Evolutionary conservation across 2,113 vertebrate genomes (phyloP).

Genomic region (Noturus placidus): DNA sequence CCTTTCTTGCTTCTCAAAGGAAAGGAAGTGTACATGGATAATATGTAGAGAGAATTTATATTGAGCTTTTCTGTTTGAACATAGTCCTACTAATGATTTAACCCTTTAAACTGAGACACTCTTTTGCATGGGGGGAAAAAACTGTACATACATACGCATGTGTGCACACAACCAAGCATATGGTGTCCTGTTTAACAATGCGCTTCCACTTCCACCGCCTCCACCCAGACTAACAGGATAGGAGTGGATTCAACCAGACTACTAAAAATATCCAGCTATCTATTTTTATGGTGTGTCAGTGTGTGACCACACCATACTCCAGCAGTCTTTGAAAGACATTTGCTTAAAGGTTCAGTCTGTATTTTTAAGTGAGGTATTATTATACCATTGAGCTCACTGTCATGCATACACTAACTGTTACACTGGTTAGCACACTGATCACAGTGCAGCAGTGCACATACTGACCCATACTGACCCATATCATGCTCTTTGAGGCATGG

Average conservation of each 20-base stretch:
- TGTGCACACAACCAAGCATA: background rate
- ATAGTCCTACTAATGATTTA: background rate
- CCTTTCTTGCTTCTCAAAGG: background rate
- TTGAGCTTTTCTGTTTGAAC: background rate
- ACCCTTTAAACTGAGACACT: background rate
- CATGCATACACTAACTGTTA: conserved; percentile 1
- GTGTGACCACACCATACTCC: conserved; percentile 21
- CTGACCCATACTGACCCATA: background rate
- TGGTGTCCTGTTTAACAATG: conserved; percentile 42
- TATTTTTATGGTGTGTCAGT: conserved; percentile 31
- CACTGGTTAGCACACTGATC: background rate
- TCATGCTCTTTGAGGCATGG: conserved; percentile 19
- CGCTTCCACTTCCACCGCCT: conserved; percentile 35
- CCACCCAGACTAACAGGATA: conserved; percentile 47
- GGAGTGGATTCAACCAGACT: conserved; percentile 39
- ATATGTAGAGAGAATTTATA: no score
- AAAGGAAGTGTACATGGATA: background rate
- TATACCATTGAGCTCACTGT: conserved; percentile 11
- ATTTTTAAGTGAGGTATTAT: background rate
- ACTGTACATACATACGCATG: background rate
- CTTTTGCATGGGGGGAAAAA: background rate
- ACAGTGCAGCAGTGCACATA: background rate
- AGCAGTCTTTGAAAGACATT: conserved; percentile 21
- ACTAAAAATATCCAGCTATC: conserved; percentile 42
- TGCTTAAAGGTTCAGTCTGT: conserved; percentile 7